These are phyloP conservation scores for Holcopasites calliopsidis DNA, from an alignment of 1,140 invertebrate species.

Conservation along the genomic window DNA sequence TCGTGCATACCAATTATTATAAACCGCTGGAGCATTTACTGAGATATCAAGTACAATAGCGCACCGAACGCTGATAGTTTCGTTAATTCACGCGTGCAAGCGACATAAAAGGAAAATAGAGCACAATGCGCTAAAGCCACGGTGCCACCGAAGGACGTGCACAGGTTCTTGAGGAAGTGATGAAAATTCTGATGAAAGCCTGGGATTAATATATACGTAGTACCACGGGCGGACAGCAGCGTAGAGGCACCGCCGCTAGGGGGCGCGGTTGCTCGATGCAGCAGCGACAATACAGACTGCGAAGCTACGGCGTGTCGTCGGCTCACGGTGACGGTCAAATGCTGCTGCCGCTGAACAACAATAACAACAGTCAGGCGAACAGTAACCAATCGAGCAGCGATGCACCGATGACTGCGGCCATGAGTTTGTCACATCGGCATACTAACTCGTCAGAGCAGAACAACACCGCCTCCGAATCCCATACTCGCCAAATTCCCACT, in stretches of 20 bases:
- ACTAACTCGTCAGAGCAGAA: conserved; percentile 67
- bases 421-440: conserved; percentile 39
- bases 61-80: background rate
- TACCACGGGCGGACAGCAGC: conserved; percentile 51
- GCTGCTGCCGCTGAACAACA: conserved; percentile 67
- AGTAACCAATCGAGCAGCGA: conserved; percentile 23
- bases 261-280: conserved; percentile 70
- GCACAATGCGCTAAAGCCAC: too few relatives aligned
- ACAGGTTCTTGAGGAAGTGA: conserved; percentile 13
- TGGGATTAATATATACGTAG: conserved; percentile 60
- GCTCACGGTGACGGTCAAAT: conserved; percentile 76
- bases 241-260: conserved; percentile 63
- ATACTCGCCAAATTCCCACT: conserved; percentile 69
- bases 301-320: conserved; percentile 75
- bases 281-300: conserved; percentile 72
- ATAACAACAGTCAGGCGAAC: conserved; percentile 67
- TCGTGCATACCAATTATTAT: too few relatives aligned
- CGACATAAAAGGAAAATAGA: background rate
- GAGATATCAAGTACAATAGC: background rate
- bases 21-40: too few relatives aligned
- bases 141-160: too few relatives aligned
- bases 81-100: background rate
- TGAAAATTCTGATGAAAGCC: conserved; percentile 46
- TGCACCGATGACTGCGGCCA: conserved; percentile 7
- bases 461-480: conserved; percentile 69